Percentiles rank a stretch among this genome's conserved stretches.
Conservation (phyloP, 1,140 invertebrate species). For the Theocolax elegans region DNA sequence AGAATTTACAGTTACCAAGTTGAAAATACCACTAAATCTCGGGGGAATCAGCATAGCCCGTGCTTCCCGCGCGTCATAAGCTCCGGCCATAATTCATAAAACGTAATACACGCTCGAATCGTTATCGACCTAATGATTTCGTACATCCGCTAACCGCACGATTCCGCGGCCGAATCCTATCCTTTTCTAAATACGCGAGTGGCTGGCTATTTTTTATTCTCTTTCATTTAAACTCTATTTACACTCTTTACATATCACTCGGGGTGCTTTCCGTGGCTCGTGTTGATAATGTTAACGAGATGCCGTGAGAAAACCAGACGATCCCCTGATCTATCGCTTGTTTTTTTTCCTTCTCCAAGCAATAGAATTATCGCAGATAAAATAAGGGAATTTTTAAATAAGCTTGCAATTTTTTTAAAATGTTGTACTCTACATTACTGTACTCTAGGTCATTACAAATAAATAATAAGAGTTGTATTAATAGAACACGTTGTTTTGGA, state of each 20-base stretch:
- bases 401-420: too few species aligned
- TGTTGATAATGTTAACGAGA: constrained; percentile 3
- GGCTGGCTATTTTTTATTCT: not conserved
- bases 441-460: not conserved
- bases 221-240: not conserved
- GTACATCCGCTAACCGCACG: constrained; percentile 7
- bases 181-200: too few species aligned
- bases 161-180: not conserved
- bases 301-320: constrained; percentile 37
- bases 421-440: too few species aligned
- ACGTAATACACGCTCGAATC: not conserved
- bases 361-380: too few species aligned
- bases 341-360: not conserved
- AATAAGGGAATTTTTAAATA: not conserved
- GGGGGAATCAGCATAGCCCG: constrained; percentile 18
- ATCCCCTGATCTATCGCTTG: constrained; percentile 13
- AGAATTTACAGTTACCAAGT: constrained; percentile 35
- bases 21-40: constrained; percentile 21
- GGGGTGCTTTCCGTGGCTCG: not conserved
- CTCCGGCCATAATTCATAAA: constrained; percentile 29
- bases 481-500: too few species aligned
- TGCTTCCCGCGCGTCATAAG: not conserved
- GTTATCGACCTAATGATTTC: constrained; percentile 35
- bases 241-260: too few species aligned
- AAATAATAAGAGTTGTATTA: too few species aligned